Evolutionary conservation across 92 coral and sea anemone genomes (phyloP).

Genomic region (Diadumene lineata): DNA sequence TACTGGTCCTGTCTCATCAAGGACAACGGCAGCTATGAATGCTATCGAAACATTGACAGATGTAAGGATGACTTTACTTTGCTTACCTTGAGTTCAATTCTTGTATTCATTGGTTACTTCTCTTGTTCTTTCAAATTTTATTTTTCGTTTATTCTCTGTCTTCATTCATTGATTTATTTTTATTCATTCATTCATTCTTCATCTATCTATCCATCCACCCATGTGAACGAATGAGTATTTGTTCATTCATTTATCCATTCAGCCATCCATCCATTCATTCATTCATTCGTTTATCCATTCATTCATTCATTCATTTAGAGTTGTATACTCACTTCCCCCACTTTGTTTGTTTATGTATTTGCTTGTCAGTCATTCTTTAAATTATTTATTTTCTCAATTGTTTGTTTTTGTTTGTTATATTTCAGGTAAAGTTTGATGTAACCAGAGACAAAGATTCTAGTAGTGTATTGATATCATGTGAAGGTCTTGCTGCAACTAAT

Average conservation of each 20-base stretch:
- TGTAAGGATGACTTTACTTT: constrained; percentile 26
- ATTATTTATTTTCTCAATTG: neutral
- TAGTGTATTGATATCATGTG: constrained; percentile 65
- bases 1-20: constrained; percentile 62
- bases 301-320: neutral
- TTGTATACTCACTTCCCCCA: neutral
- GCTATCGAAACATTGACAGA: constrained; percentile 64
- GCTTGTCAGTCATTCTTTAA: neutral
- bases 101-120: neutral
- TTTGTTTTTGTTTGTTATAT: neutral
- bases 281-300: neutral
- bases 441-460: constrained; percentile 16
- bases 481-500: constrained; percentile 73
- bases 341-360: neutral
- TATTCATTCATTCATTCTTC: neutral
- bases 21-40: constrained; percentile 67
- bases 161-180: neutral
- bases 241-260: too few relatives aligned
- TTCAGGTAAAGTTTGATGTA: constrained; percentile 60
- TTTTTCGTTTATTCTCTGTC: too few relatives aligned
- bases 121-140: neutral
- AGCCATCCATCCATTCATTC: neutral
- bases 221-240: too few relatives aligned
- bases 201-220: neutral
- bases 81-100: neutral